A percentile compares a stretch with the other conserved stretches of the same genome.
phyloP scores from a whole-genome alignment of 2,797 vertebrate genomes.

The Phyllotis vaccarum region DNA sequence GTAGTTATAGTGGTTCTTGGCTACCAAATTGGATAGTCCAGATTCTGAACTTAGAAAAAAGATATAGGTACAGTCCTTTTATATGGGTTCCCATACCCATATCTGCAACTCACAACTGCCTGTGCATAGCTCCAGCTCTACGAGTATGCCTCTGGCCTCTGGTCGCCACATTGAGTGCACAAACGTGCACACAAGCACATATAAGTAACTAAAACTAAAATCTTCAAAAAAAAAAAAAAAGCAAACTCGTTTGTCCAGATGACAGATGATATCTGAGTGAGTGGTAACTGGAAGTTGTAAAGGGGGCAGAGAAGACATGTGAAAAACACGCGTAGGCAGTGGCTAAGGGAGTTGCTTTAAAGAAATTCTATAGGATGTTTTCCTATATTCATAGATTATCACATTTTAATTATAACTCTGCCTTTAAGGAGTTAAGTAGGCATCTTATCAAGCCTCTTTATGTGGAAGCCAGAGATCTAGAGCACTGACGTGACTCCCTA shows the following conservation, averaged over 20 bases:
- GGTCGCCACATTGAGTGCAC: neutral
- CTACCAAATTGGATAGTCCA: neutral
- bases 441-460: neutral
- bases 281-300: neutral
- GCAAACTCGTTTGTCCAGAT: neutral
- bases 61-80: neutral
- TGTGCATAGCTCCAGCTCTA: neutral
- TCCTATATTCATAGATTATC: neutral
- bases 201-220: neutral
- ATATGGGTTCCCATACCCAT: no score
- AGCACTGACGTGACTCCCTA: neutral
- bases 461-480: neutral
- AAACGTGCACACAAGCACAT: neutral
- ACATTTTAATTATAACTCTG: conserved; percentile 4
- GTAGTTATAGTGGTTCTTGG: neutral
- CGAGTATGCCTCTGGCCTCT: neutral
- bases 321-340: neutral
- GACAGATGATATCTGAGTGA: neutral
- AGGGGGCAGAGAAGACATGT: neutral
- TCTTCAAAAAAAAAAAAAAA: neutral
- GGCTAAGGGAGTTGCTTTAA: neutral
- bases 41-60: conserved; percentile 11
- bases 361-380: conserved; percentile 8
- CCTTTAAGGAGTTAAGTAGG: neutral
- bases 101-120: neutral